Evolutionary conservation across 2,888 invertebrate species (phyloP).

Genomic region (Nebria salina): DNA sequence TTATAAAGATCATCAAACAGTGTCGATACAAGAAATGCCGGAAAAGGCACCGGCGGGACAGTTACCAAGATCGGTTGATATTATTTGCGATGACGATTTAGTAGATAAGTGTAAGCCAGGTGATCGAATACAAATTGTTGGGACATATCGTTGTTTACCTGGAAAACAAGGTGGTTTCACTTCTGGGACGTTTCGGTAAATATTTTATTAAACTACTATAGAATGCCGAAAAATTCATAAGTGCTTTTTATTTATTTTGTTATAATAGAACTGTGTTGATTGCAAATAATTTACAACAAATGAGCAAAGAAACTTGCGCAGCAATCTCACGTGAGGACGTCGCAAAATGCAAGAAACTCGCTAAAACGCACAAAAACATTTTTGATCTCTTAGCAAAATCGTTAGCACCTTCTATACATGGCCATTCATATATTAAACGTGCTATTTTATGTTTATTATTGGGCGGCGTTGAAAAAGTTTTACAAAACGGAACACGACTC

Average conservation of each 20-base stretch:
- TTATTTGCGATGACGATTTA: conserved; percentile 95
- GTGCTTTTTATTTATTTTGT: too few species aligned
- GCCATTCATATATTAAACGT: conserved; percentile 95
- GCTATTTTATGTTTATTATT: conserved; percentile 93
- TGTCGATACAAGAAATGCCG: conserved; percentile 99
- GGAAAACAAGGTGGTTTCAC: conserved; percentile 93
- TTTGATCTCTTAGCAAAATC: conserved; percentile 92
- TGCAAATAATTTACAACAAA: conserved; percentile 89
- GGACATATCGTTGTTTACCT: conserved; percentile 93
- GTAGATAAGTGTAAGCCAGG: conserved; percentile 97
- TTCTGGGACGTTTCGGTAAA: conserved; percentile 82
- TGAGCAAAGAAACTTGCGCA: conserved; percentile 87
- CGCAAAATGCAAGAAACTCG: conserved; percentile 84
- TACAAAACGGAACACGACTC: conserved; percentile 90
- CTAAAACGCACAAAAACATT: conserved; percentile 78
- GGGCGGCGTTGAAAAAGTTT: conserved; percentile 94
- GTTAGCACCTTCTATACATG: conserved; percentile 97
- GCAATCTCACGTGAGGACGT: conserved; percentile 88
- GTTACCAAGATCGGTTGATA: conserved; percentile 92
- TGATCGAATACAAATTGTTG: conserved; percentile 95
- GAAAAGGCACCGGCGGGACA: conserved; percentile 98
- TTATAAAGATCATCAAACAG: conserved; percentile 97
- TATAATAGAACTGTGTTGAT: conserved; percentile 81
- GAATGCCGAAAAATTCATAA: background rate
- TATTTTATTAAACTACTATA: background rate